Conservation (phyloP, 1,140 invertebrate genomes). For the Phocides pigmalion region DNA sequence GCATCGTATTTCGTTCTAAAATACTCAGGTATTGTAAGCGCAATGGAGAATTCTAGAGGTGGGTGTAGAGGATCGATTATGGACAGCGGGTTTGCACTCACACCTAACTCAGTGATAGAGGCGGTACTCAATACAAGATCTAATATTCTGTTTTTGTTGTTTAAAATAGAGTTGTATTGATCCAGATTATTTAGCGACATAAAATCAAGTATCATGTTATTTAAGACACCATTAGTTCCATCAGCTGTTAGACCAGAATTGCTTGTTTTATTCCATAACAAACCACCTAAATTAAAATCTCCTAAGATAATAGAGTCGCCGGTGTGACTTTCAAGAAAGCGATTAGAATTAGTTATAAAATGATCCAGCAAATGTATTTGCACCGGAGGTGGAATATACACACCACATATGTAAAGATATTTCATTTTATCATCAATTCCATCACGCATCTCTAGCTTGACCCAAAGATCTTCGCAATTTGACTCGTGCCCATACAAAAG, state of each 20-base stretch:
- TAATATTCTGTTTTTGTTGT: constrained; percentile 31
- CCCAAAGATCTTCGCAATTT: too few relatives aligned
- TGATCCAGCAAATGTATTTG: background rate
- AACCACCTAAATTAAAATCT: constrained; percentile 2
- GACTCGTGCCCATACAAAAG: background rate
- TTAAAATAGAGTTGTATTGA: constrained; percentile 26
- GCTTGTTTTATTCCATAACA: background rate
- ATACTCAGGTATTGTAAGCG: background rate
- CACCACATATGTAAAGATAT: background rate
- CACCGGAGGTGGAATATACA: background rate
- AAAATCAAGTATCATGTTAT: constrained; percentile 14
- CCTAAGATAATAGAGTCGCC: background rate
- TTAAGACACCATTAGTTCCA: background rate
- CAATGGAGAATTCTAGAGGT: constrained; percentile 12
- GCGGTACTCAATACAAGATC: constrained; percentile 31
- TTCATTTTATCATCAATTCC: background rate
- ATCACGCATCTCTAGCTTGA: background rate
- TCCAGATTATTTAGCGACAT: constrained; percentile 15
- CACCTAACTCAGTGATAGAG: background rate
- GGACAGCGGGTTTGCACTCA: background rate
- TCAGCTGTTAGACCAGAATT: background rate
- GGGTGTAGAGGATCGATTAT: constrained; percentile 30
- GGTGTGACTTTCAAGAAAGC: background rate
- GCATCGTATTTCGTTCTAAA: background rate
- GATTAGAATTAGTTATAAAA: background rate